phyloP scores from a whole-genome alignment of 1,140 invertebrate species.

The Drosophila prosaltans region DNA sequence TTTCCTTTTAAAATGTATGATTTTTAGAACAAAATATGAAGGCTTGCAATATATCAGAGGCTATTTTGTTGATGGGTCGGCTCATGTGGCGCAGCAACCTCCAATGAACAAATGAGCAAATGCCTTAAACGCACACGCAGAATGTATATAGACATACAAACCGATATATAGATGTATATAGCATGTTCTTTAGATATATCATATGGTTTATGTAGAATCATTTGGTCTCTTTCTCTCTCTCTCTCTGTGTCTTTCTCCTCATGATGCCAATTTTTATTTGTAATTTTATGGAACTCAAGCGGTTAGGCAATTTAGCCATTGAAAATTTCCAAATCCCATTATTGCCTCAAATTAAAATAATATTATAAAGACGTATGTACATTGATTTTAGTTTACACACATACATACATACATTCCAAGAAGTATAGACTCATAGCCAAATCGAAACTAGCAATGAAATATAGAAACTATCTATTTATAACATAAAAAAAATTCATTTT shows the following conservation, averaged over 20 bases:
- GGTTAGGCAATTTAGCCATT: constrained; percentile 25
- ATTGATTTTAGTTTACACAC: neutral
- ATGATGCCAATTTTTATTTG: constrained; percentile 57
- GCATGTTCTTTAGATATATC: constrained; percentile 19
- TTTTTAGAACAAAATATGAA: constrained; percentile 51
- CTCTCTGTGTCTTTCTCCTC: constrained; percentile 24
- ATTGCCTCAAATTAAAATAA: constrained; percentile 1
- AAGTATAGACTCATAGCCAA: no score
- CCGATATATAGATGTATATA: neutral
- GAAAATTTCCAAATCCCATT: constrained; percentile 8
- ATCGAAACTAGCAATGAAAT: no score
- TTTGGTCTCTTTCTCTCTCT: constrained; percentile 13
- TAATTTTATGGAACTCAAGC: constrained; percentile 66
- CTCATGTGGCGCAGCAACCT: constrained; percentile 40
- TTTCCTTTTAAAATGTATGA: constrained; percentile 31
- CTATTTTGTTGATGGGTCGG: constrained; percentile 31
- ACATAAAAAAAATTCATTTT: no score
- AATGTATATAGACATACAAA: constrained; percentile 21
- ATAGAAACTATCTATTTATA: no score
- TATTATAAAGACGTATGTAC: neutral
- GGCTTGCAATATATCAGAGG: constrained; percentile 50
- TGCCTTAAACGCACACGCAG: constrained; percentile 33
- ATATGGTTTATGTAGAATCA: constrained; percentile 49
- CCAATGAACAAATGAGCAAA: constrained; percentile 24
- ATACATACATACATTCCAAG: neutral